These are phyloP conservation scores for Aethes cnicana DNA, from an alignment of 2,888 invertebrate genomes.

Conservation along the genomic window DNA sequence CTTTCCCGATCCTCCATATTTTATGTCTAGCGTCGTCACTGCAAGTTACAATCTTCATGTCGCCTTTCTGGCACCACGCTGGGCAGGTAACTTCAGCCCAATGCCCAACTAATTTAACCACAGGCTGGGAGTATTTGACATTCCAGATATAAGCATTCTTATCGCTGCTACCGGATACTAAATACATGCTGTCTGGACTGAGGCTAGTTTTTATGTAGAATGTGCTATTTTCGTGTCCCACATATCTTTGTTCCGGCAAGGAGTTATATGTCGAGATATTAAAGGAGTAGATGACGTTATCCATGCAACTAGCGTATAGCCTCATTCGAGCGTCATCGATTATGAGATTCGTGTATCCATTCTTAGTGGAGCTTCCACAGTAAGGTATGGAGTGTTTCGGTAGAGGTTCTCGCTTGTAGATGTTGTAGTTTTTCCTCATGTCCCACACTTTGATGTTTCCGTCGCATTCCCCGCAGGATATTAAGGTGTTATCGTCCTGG, in stretches of 20 bases:
- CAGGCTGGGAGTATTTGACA: slow-evolving; percentile 83
- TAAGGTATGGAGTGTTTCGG: slow-evolving; percentile 89
- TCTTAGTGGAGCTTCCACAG: slow-evolving; percentile 85
- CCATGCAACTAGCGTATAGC: slow-evolving; percentile 93
- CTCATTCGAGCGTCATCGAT: slow-evolving; percentile 86
- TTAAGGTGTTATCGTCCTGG: slow-evolving; percentile 89
- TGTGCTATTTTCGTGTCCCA: slow-evolving; percentile 89
- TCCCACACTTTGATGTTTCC: slow-evolving; percentile 95
- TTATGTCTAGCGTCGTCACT: slow-evolving; percentile 91
- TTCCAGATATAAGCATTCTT: slow-evolving; percentile 94
- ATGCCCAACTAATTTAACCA: slow-evolving; percentile 89
- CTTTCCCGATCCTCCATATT: slow-evolving; percentile 87
- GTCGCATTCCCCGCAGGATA: slow-evolving; percentile 94
- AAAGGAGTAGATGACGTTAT: slow-evolving; percentile 92
- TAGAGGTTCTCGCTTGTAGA: slow-evolving; percentile 85
- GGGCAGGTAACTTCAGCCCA: slow-evolving; percentile 93
- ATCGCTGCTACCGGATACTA: slow-evolving; percentile 95
- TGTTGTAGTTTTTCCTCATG: slow-evolving; percentile 89
- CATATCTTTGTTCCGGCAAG: slow-evolving; percentile 84
- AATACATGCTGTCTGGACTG: slow-evolving; percentile 90
- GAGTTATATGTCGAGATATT: slow-evolving; percentile 87
- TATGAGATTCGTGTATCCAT: slow-evolving; percentile 89
- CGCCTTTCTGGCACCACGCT: slow-evolving; percentile 86
- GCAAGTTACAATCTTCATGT: slow-evolving; percentile 88
- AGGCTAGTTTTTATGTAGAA: slow-evolving; percentile 93